Conservation (phyloP, 2,113 vertebrate species). For the Procavia capensis region DNA sequence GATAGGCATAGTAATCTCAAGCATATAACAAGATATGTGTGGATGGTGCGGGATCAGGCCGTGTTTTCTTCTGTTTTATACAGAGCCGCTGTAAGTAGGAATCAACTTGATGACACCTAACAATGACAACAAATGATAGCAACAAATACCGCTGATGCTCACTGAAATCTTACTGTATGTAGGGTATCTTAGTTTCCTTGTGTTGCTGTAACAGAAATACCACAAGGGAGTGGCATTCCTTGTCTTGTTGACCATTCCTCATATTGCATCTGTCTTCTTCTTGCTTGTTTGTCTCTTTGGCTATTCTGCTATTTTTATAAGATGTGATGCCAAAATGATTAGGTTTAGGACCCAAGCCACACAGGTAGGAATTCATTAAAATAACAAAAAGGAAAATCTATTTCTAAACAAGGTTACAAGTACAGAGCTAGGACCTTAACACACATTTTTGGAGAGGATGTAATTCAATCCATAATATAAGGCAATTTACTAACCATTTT, state of each 20-base stretch:
- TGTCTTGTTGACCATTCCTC: no score
- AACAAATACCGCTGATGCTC: not conserved
- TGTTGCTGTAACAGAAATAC: not conserved
- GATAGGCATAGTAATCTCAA: no score
- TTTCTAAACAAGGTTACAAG: not conserved
- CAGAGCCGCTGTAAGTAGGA: no score
- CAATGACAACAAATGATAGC: not conserved
- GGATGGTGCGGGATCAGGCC: no score
- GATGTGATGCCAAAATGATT: no score
- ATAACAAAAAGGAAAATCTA: not conserved
- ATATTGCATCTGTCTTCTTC: no score
- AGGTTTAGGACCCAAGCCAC: not conserved
- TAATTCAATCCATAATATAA: not conserved
- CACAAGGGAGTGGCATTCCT: not conserved
- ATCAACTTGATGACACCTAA: no score
- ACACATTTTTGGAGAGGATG: not conserved
- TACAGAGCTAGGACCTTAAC: not conserved
- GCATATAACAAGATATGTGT: no score
- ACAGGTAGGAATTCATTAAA: not conserved
- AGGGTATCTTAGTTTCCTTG: not conserved
- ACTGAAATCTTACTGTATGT: not conserved
- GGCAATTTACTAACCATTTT: not conserved
- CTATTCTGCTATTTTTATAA: no score
- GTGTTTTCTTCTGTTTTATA: no score
- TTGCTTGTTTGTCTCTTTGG: no score